phyloP scores from a whole-genome alignment of 2,113 vertebrate species.

The Perca schrenkii region DNA sequence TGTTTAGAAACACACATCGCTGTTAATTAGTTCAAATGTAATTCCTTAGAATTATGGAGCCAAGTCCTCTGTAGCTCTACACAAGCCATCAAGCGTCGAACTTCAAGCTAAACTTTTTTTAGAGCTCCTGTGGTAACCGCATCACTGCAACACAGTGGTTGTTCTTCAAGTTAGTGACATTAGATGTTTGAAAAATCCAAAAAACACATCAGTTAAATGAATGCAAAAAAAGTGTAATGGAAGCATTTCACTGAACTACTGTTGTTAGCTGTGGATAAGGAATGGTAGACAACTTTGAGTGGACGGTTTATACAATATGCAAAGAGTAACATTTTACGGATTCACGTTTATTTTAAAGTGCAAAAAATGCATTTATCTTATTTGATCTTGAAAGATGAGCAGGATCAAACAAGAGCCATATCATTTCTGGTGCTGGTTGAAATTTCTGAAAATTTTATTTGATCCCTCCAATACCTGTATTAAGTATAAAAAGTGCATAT shows the following conservation, averaged over 20 bases:
- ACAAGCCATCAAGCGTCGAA: neutral
- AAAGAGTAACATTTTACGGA: neutral
- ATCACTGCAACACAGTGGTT: conserved; percentile 14
- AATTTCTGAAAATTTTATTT: neutral
- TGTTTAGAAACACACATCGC: neutral
- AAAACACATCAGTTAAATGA: neutral
- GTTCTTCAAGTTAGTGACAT: conserved; percentile 15
- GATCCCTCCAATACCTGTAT: neutral
- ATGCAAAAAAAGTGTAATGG: neutral
- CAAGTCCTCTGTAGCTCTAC: neutral
- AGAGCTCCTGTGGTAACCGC: neutral
- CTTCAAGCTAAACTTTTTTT: neutral
- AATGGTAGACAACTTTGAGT: neutral
- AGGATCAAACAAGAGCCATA: neutral
- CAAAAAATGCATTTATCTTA: neutral
- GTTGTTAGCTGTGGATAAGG: neutral
- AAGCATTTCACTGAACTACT: neutral
- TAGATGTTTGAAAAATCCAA: neutral
- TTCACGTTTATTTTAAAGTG: conserved; percentile 7
- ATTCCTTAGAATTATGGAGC: neutral
- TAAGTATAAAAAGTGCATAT: neutral
- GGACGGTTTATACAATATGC: neutral
- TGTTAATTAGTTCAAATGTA: neutral
- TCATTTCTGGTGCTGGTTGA: neutral
- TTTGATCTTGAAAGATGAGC: neutral